phyloP scores from a whole-genome alignment of 2,113 vertebrate species.

The Xerus inauris region DNA sequence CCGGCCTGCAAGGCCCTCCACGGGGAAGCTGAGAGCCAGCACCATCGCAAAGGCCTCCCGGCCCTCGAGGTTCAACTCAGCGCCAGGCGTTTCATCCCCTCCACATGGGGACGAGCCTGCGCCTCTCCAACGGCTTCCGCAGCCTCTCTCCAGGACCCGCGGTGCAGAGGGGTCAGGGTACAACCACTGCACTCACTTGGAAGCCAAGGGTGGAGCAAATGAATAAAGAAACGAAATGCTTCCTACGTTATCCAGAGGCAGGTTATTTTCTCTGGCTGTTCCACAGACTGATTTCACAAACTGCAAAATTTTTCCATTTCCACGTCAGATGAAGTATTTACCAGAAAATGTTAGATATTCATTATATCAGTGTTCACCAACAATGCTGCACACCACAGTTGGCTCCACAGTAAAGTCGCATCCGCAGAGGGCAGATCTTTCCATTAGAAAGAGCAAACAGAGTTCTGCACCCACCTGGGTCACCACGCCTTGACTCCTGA shows the following conservation, averaged over 20 bases:
- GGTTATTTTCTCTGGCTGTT: constrained; percentile 44
- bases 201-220: constrained; percentile 47
- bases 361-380: constrained; percentile 70
- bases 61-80: too few species aligned
- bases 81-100: too few species aligned
- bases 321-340: constrained; percentile 55
- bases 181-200: not conserved
- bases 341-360: constrained; percentile 70
- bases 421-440: constrained; percentile 52
- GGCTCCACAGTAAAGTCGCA: constrained; percentile 63
- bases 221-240: constrained; percentile 52
- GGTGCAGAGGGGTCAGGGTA: not conserved
- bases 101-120: too few species aligned
- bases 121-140: too few species aligned
- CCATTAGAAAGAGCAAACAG: constrained; percentile 55
- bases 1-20: too few species aligned
- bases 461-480: constrained; percentile 5
- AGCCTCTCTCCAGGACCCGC: not conserved
- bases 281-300: not conserved
- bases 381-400: constrained; percentile 38
- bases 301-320: constrained; percentile 63
- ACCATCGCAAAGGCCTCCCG: too few species aligned
- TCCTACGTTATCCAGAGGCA: constrained; percentile 59
- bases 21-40: too few species aligned
- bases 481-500: constrained; percentile 44